phyloP scores from a whole-genome alignment of 2,113 vertebrate species.

The Isichthys henryi region DNA sequence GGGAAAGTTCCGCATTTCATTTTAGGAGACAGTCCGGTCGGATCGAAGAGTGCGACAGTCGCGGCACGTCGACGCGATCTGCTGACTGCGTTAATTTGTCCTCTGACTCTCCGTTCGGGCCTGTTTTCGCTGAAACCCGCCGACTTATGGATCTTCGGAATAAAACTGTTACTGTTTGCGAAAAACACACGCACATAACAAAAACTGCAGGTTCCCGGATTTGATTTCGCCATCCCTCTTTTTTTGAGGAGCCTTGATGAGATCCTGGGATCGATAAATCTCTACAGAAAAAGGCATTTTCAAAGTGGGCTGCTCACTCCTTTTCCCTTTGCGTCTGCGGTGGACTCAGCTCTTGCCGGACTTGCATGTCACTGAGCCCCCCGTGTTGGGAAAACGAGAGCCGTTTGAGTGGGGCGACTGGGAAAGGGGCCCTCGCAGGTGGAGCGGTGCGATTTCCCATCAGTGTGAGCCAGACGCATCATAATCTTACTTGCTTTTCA shows the following conservation, averaged over 20 bases:
- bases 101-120: slow-evolving; percentile 34
- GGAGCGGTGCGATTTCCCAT: slow-evolving; percentile 1
- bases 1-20: background rate
- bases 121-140: slow-evolving; percentile 27
- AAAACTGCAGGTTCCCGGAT: background rate
- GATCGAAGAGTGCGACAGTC: background rate
- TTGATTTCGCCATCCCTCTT: background rate
- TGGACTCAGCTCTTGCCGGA: slow-evolving; percentile 27
- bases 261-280: slow-evolving; percentile 47
- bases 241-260: slow-evolving; percentile 31
- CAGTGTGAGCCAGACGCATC: background rate
- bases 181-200: background rate
- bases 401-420: slow-evolving; percentile 21
- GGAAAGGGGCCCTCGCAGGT: slow-evolving; percentile 32
- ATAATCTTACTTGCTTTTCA: background rate
- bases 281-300: slow-evolving; percentile 29
- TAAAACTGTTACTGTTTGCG: slow-evolving; percentile 26
- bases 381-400: too few relatives aligned
- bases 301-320: slow-evolving; percentile 25
- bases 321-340: background rate
- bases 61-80: too few relatives aligned
- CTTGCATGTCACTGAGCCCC: slow-evolving; percentile 18
- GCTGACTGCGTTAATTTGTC: background rate
- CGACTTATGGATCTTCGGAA: slow-evolving; percentile 34
- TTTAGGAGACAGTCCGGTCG: background rate